A percentile compares a stretch with the other conserved stretches of the same genome.
Evolutionary conservation across 2,888 invertebrate species (phyloP).

Genomic region (Dicyrtomina minuta): DNA sequence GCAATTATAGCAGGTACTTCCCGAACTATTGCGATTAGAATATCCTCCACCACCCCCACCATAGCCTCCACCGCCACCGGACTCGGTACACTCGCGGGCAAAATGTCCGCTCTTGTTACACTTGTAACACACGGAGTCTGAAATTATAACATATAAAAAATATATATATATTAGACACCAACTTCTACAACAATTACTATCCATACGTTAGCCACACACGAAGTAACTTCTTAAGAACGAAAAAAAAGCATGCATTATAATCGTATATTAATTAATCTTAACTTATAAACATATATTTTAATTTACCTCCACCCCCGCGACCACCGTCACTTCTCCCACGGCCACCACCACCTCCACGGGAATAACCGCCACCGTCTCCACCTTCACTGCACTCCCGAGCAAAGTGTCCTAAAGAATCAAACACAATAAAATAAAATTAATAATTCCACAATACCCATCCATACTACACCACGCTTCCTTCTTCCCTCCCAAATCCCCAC

Average conservation of each 20-base stretch:
- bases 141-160: too few species aligned
- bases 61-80: conserved; percentile 13
- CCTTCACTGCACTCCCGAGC: conserved; percentile 56
- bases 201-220: background rate
- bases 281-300: too few species aligned
- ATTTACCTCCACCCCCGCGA: conserved; percentile 55
- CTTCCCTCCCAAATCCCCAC: background rate
- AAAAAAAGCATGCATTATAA: too few species aligned
- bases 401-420: conserved; percentile 55
- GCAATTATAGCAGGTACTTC: conserved; percentile 26
- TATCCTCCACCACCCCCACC: conserved; percentile 16
- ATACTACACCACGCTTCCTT: background rate
- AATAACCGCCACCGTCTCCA: background rate
- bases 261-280: too few species aligned
- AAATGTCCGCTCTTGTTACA: conserved; percentile 24
- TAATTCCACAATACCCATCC: background rate
- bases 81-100: conserved; percentile 16
- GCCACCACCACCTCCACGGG: background rate
- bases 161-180: background rate
- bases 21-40: conserved; percentile 16
- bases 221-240: too few species aligned
- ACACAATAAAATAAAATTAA: too few species aligned
- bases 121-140: conserved; percentile 56
- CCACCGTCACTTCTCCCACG: background rate
- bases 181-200: background rate